phyloP scores from a whole-genome alignment of 2,113 vertebrate species.

The Oryzias javanicus region DNA sequence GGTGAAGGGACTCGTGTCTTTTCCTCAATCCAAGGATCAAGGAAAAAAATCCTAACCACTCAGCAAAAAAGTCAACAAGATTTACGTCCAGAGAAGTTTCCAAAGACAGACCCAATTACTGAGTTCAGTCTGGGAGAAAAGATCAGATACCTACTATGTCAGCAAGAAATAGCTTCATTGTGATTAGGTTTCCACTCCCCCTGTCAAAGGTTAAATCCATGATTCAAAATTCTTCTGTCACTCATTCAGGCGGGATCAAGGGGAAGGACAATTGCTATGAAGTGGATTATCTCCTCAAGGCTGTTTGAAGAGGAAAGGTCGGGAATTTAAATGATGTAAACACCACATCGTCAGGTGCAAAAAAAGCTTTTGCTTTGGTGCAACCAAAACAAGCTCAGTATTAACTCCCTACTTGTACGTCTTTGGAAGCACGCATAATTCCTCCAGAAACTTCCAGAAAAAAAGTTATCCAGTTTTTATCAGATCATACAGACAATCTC shows the following conservation, averaged over 20 bases:
- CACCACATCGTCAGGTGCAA: slow-evolving; percentile 44
- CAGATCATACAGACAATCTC: slow-evolving; percentile 17
- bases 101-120: slow-evolving; percentile 58
- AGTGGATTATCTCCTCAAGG: slow-evolving; percentile 55
- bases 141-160: slow-evolving; percentile 69
- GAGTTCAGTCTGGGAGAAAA: slow-evolving; percentile 53
- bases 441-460: background rate
- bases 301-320: slow-evolving; percentile 40
- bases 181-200: slow-evolving; percentile 43
- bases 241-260: slow-evolving; percentile 70
- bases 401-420: background rate
- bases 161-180: slow-evolving; percentile 41
- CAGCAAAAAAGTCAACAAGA: slow-evolving; percentile 24
- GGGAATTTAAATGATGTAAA: slow-evolving; percentile 24
- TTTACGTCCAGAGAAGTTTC: slow-evolving; percentile 39
- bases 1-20: slow-evolving; percentile 60
- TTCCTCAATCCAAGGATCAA: slow-evolving; percentile 42
- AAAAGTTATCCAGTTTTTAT: slow-evolving; percentile 4
- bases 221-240: slow-evolving; percentile 57
- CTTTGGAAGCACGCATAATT: background rate
- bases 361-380: slow-evolving; percentile 22
- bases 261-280: slow-evolving; percentile 48
- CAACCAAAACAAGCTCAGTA: background rate
- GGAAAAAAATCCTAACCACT: slow-evolving; percentile 39
- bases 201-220: slow-evolving; percentile 52